Conservation (phyloP, 2,797 vertebrate species). For the Garrulus glandarius region DNA sequence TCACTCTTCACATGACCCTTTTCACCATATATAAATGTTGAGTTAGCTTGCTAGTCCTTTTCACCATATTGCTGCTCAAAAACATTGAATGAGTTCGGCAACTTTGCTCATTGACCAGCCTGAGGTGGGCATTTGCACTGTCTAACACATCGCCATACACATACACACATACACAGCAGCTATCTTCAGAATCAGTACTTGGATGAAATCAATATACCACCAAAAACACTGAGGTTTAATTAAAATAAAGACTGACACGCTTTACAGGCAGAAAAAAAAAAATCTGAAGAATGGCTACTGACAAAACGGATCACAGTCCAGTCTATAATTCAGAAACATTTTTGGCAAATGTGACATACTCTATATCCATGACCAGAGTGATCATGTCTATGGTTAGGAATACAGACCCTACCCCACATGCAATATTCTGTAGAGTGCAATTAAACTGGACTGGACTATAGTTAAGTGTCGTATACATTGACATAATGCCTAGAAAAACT, state of each 20-base stretch:
- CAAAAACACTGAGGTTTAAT: neutral
- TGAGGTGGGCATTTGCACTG: neutral
- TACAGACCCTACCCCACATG: accelerated
- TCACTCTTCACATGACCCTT: neutral
- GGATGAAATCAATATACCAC: neutral
- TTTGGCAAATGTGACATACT: neutral
- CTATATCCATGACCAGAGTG: neutral
- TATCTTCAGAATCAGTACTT: neutral
- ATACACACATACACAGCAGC: neutral
- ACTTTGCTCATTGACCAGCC: neutral
- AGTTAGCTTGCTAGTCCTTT: neutral
- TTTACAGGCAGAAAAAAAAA: neutral
- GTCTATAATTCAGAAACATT: neutral
- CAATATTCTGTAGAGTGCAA: neutral
- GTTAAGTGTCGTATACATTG: neutral
- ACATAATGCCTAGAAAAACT: neutral
- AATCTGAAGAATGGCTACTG: neutral
- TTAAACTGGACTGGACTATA: neutral
- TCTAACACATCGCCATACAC: neutral
- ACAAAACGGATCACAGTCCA: neutral
- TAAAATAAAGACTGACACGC: neutral
- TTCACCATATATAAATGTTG: neutral
- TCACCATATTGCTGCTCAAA: neutral
- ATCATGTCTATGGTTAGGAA: neutral
- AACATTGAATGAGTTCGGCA: neutral